Conservation (phyloP, 1,140 invertebrate genomes). For the Coptotermes formosanus region DNA sequence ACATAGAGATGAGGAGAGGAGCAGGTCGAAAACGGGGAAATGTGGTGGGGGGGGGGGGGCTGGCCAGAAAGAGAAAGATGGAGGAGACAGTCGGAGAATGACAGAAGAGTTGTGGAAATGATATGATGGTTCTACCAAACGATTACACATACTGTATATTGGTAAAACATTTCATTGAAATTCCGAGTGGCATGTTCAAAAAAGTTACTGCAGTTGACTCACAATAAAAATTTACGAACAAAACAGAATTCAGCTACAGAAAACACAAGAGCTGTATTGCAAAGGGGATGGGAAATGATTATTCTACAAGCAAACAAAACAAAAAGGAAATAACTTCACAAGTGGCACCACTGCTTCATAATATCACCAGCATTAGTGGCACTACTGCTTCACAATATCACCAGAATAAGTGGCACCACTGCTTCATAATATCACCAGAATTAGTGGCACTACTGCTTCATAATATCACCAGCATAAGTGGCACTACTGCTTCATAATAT, state of each 20-base stretch:
- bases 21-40: neutral
- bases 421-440: too few species aligned
- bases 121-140: neutral
- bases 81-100: neutral
- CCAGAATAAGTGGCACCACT: too few species aligned
- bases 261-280: neutral
- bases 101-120: slow-evolving; percentile 11
- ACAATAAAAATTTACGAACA: neutral
- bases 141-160: neutral
- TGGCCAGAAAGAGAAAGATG: neutral
- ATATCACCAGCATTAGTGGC: too few species aligned
- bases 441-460: too few species aligned
- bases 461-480: too few species aligned
- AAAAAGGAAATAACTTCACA: too few species aligned
- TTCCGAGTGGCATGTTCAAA: neutral
- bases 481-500: too few species aligned
- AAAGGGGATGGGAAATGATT: neutral
- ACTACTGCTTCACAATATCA: too few species aligned
- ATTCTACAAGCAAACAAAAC: neutral
- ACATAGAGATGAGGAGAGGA: neutral
- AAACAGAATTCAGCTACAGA: neutral
- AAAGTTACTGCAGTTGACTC: neutral
- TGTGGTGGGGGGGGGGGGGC: too few species aligned
- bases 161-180: slow-evolving; percentile 3
- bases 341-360: too few species aligned